Evolutionary conservation across 1,140 invertebrate genomes (phyloP), one percentile per base, ranked within the genome.

Genomic region (Manduca sexta): DNA sequence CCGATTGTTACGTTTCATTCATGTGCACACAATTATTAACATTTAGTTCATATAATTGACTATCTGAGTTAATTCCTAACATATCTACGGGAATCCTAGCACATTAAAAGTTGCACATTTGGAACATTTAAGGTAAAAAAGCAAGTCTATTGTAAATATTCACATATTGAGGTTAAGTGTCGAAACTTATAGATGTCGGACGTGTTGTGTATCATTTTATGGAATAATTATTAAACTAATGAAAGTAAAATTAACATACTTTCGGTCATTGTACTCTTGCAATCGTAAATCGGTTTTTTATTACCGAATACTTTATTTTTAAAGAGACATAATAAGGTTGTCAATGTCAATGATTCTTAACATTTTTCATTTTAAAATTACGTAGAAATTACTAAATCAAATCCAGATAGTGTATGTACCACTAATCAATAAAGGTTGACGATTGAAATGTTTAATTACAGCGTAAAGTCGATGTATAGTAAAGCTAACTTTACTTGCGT

Each of bases 121-220:
- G 12, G 1, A 26, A 11, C 35, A 31, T 8, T n/a, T 40, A 16
- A 52, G 48, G 38, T 52, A 35, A 46, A 52, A 31, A 49, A 57
- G 43, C 51, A 50, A 53, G 58, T 57, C 43, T 56, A 56, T 60
- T 68, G 59, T 62, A 64, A 66, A 70, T 66, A 61, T 63, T 59
- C 61, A 52, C 43, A 54, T 65, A 81, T 84, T 84, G 80, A 84
- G 80, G 80, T 84, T 84, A 84, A 80, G 76, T 81, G 65, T 75
- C 60, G 65, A 74, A 75, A 74, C 64, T 59, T 61, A 45, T 52
- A 45, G 46, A 54, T 62, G 51, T 55, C 44, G 37, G 40, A 60
- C 55, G 41, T 59, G 52, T 55, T 56, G 43, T 54, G 21, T 49
- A 54, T 47, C 14, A 39, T 29, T 17, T 34, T 26, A 30, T 12